Percentiles rank a stretch among this genome's conserved stretches.
Conservation (phyloP, 2,888 invertebrate genomes). For the Lithophane semibrunnea region DNA sequence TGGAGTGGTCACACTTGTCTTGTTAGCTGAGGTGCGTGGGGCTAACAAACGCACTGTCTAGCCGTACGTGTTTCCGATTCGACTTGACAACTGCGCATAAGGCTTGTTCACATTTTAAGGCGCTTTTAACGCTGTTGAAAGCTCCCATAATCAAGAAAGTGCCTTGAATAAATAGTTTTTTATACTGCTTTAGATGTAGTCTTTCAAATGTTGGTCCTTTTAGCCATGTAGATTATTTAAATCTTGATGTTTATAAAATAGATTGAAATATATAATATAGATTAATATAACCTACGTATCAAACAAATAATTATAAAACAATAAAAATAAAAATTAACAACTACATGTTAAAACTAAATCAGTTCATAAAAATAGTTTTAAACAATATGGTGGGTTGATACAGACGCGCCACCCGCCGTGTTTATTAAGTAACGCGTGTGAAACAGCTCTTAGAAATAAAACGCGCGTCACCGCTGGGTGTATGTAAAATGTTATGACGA, state of each 20-base stretch:
- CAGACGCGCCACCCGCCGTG: conserved; percentile 44
- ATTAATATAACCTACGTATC: background rate
- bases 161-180: background rate
- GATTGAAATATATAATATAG: background rate
- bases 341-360: conserved; percentile 38
- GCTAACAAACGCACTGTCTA: conserved; percentile 37
- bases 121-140: background rate
- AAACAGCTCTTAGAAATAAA: conserved; percentile 60
- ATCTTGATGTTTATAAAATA: too few species aligned
- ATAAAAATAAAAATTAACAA: conserved; percentile 35
- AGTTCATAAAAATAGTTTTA: conserved; percentile 42
- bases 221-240: background rate
- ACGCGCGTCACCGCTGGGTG: conserved; percentile 69
- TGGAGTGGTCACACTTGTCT: conserved; percentile 46
- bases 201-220: background rate
- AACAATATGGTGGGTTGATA: conserved; percentile 15
- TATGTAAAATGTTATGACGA: conserved; percentile 80
- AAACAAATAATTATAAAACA: background rate
- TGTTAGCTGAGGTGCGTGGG: conserved; percentile 50
- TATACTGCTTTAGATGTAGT: background rate
- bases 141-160: background rate
- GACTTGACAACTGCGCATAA: conserved; percentile 17
- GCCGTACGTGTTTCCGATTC: conserved; percentile 42
- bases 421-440: conserved; percentile 45
- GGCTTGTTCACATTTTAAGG: conserved; percentile 5